Percentiles rank a stretch among this genome's conserved stretches.
These are phyloP conservation scores for Zaprionus taronus DNA, from an alignment of 1,140 invertebrate species.

Conservation along the genomic window DNA sequence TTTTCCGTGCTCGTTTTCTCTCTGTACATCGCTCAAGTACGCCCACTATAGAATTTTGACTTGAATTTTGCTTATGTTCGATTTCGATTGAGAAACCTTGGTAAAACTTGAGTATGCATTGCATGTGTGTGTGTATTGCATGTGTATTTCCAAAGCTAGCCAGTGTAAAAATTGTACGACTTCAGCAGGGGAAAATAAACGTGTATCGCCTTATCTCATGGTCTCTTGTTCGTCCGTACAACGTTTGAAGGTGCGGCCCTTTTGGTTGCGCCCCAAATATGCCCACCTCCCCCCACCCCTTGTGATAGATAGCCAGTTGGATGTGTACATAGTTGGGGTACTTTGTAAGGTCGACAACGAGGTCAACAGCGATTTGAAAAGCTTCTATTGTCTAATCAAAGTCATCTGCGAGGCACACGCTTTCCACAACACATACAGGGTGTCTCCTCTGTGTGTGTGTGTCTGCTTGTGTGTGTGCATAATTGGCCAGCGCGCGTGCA, in stretches of 20 bases:
- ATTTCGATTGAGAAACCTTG: conserved; percentile 43
- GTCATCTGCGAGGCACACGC: conserved; percentile 39
- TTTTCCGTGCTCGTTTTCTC: not conserved
- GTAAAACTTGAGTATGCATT: not conserved
- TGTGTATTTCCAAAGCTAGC: no score
- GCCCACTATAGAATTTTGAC: conserved; percentile 6
- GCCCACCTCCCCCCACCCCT: not conserved
- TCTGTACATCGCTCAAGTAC: not conserved
- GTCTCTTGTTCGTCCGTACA: conserved; percentile 23
- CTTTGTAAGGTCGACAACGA: conserved; percentile 73
- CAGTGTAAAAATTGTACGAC: conserved; percentile 37
- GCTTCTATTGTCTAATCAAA: conserved; percentile 59
- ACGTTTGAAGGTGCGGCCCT: conserved; percentile 42
- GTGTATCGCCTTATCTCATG: conserved; percentile 42
- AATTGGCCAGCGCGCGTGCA: conserved; percentile 41
- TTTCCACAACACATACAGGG: conserved; percentile 7
- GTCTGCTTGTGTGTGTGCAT: conserved; percentile 3
- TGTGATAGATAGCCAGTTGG: not conserved
- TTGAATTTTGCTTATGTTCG: conserved; percentile 15
- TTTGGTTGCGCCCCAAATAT: conserved; percentile 7
- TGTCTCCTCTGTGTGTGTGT: not conserved
- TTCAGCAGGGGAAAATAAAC: conserved; percentile 27
- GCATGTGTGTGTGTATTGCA: not conserved
- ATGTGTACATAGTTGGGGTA: conserved; percentile 28
- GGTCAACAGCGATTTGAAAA: conserved; percentile 65